Conservation (phyloP, 2,113 vertebrate species). For the Thomomys bottae region DNA sequence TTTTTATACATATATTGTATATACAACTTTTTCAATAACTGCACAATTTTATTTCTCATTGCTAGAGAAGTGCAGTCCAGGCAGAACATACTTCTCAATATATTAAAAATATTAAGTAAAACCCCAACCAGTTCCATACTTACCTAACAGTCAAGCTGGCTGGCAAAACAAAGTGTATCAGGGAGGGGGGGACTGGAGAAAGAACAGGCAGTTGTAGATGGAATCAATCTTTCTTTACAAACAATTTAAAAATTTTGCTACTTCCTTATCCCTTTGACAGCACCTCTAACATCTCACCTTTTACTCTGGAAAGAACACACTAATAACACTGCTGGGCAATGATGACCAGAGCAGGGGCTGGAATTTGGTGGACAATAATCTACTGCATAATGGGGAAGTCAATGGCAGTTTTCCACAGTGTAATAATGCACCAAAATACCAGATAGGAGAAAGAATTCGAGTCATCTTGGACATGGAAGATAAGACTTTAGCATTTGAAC, state of each 20-base stretch:
- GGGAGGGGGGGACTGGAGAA: constrained; percentile 72
- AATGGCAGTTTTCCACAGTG: too few relatives aligned
- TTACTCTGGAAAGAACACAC: constrained; percentile 79
- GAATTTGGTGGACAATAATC: too few relatives aligned
- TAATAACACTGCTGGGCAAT: constrained; percentile 81
- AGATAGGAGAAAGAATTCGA: too few relatives aligned
- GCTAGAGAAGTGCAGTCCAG: constrained; percentile 84
- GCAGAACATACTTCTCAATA: constrained; percentile 82
- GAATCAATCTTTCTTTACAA: constrained; percentile 83
- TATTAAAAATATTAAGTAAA: constrained; percentile 86
- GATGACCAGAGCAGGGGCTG: too few relatives aligned
- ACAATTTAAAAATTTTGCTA: constrained; percentile 81
- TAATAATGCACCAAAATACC: too few relatives aligned
- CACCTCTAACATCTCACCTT: constrained; percentile 80
- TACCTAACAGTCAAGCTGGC: constrained; percentile 74
- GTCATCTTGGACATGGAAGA: too few relatives aligned
- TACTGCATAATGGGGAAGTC: too few relatives aligned
- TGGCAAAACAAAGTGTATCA: constrained; percentile 55
- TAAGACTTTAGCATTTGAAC: too few relatives aligned
- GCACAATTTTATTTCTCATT: constrained; percentile 84
- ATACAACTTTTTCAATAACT: constrained; percentile 88
- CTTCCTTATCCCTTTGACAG: constrained; percentile 74
- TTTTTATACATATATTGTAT: constrained; percentile 81
- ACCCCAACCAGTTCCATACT: constrained; percentile 79
- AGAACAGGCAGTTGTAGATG: constrained; percentile 85